Evolutionary conservation across 2,113 vertebrate genomes (phyloP).

Genomic region (Oncorhynchus masou): DNA sequence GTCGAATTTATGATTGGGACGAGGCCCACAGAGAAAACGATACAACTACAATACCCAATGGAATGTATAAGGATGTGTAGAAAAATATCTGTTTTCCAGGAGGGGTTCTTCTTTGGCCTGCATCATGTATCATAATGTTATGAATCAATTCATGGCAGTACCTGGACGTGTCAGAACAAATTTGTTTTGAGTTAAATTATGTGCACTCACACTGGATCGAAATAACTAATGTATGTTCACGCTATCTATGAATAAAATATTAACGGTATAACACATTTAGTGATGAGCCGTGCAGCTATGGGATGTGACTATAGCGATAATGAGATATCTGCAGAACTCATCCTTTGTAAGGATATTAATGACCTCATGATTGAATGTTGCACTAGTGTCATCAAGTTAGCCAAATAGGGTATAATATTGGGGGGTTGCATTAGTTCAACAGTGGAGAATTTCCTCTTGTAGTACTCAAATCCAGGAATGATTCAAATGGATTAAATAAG

Average conservation of each 20-base stretch:
- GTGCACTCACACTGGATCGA: background rate
- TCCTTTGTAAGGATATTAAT: slow-evolving; percentile 12
- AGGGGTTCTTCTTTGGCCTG: background rate
- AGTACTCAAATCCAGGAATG: slow-evolving; percentile 32
- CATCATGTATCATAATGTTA: background rate
- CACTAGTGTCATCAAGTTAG: slow-evolving; percentile 2
- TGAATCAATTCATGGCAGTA: too few relatives aligned
- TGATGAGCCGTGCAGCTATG: background rate
- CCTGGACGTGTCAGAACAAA: too few relatives aligned
- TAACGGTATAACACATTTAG: slow-evolving; percentile 2
- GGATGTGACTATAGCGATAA: background rate
- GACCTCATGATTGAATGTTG: slow-evolving; percentile 20
- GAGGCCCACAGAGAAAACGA: slow-evolving; percentile 29
- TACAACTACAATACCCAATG: slow-evolving; percentile 10
- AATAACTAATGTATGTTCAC: background rate
- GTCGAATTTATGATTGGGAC: slow-evolving; percentile 55
- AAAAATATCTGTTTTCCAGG: background rate
- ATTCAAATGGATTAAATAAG: slow-evolving; percentile 39
- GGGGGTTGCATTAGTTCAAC: slow-evolving; percentile 26
- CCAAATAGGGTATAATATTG: background rate
- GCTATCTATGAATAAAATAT: background rate
- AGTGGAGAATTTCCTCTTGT: background rate
- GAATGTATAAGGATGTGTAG: slow-evolving; percentile 18
- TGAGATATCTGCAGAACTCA: slow-evolving; percentile 5
- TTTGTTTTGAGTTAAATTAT: too few relatives aligned